phyloP scores from a whole-genome alignment of 1,140 invertebrate species.

The Phenacoccus solenopsis region DNA sequence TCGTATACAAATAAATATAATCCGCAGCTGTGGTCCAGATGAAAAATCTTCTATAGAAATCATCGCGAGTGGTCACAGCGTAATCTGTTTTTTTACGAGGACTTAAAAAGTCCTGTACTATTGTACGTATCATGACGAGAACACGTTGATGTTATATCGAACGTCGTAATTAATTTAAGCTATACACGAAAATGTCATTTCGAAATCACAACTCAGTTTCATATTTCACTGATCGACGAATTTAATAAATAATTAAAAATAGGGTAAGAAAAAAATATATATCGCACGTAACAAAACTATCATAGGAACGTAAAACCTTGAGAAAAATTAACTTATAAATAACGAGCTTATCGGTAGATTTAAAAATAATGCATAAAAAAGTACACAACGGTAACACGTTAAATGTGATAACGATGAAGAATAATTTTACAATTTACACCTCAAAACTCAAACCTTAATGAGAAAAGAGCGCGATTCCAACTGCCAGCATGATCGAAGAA shows the following conservation, averaged over 20 bases:
- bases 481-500: not conserved
- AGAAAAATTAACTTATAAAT: not conserved
- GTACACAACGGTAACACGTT: no score
- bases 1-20: not conserved
- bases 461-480: not conserved
- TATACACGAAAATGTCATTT: not conserved
- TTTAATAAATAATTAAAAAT: no score
- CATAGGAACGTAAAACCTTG: not conserved
- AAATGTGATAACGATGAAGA: not conserved
- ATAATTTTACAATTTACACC: not conserved
- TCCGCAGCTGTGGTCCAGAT: not conserved
- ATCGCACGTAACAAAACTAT: not conserved
- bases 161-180: no score
- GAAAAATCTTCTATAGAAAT: not conserved
- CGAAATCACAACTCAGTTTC: not conserved
- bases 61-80: not conserved
- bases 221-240: not conserved
- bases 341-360: not conserved
- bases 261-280: no score
- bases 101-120: not conserved
- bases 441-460: no score
- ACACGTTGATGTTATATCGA: not conserved
- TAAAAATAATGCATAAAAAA: not conserved
- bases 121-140: not conserved
- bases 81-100: not conserved